Evolutionary conservation across 64 coral and sea anemone genomes (phyloP), one percentile per base, ranked within the genome.

Genomic region (Actinia tenebrosa): DNA sequence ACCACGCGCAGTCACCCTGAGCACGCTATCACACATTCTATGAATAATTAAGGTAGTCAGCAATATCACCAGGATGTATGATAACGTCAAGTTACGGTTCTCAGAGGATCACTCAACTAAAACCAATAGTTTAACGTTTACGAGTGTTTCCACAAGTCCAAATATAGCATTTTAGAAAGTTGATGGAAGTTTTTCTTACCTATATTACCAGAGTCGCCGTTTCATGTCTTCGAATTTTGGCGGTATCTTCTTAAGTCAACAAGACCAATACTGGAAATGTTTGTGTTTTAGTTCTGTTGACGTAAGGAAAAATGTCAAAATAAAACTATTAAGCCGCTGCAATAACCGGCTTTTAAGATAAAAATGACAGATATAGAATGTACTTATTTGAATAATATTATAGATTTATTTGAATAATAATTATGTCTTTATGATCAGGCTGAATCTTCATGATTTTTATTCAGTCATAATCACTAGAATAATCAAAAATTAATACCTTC

Each of bases 181-280:
- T 43, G n/a, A 30, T 71, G 19, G 22, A 42, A 27, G 20, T 26
- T 30, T 14, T 26, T 14, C 69, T 75, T 75, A 75, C 69, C 69
- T 75, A 75, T 75, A 37, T 75, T 42, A 75, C 69, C 13, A 75
- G 14, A 75, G 22, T 20, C 64, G 20, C 26, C 26, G 69, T 42
- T 75, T 14, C 69, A 75, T 75, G 0, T 75, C 26, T 75, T 75
- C 42, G 27, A 43, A 75, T 75, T 69, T 75, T 75, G 69, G 69
- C 69, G 69, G 69, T 75, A 13, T 26, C 26, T 30, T 42, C 69
- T 43, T 30, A 42, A 75, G 69, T 75, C 69, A 75, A 75, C 69
- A 75, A 37, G 25, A 75, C 69, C 69, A 27, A 75, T 75, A 75
- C 69, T 75, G 23, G 69, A 75, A 75, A 42, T 42, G 69, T 75